phyloP scores from a whole-genome alignment of 2,113 vertebrate genomes.

The Gorsachius goisagi region DNA sequence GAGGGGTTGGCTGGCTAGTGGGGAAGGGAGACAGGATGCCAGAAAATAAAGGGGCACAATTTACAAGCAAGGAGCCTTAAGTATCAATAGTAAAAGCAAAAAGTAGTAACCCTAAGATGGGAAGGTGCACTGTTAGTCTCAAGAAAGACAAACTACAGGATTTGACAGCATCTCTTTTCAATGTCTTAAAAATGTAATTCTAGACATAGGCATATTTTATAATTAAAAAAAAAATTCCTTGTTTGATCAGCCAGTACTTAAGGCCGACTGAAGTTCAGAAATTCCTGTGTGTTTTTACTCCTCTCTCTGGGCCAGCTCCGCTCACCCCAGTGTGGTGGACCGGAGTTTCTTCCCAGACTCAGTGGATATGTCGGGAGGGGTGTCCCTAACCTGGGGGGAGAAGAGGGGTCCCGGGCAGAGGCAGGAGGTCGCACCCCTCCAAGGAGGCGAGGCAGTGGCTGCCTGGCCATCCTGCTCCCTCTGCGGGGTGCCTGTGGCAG shows the following conservation, averaged over 20 bases:
- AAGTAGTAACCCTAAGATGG: background rate
- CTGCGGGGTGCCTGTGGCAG: no score
- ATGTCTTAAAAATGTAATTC: background rate
- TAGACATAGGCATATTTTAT: background rate
- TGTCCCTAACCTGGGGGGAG: background rate
- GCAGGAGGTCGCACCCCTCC: background rate
- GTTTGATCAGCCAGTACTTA: background rate
- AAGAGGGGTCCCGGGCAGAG: background rate
- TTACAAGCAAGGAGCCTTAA: background rate
- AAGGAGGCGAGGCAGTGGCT: rapidly evolving
- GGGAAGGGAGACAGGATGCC: background rate
- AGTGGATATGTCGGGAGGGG: background rate
- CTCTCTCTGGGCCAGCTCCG: background rate
- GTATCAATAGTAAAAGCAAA: background rate
- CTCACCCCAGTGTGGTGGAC: background rate
- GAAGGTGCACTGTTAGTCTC: background rate
- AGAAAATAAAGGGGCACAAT: background rate
- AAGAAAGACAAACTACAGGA: background rate
- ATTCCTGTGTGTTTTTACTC: background rate
- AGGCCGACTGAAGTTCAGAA: background rate
- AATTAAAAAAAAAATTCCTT: background rate
- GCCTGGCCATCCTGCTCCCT: rapidly evolving
- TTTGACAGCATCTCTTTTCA: background rate
- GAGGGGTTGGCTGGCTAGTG: background rate
- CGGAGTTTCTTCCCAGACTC: background rate